phyloP scores from a whole-genome alignment of 1,140 invertebrate species.

The Ceratina calcarata region DNA sequence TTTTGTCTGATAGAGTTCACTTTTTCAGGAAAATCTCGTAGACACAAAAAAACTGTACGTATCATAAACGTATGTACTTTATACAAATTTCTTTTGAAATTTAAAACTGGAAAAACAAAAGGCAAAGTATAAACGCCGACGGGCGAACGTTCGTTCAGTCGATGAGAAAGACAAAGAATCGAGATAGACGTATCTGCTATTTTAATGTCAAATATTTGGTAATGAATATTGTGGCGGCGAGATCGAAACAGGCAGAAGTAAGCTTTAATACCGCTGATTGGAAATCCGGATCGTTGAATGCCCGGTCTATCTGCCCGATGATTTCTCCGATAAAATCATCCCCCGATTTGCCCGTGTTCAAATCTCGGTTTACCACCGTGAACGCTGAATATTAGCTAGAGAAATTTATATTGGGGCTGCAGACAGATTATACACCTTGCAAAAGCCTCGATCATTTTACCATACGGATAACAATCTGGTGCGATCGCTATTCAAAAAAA shows the following conservation, averaged over 20 bases:
- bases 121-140: too few relatives aligned
- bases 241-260: constrained; percentile 56
- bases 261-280: constrained; percentile 75
- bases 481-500: too few relatives aligned
- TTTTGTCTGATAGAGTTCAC: too few relatives aligned
- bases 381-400: constrained; percentile 50
- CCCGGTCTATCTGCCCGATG: constrained; percentile 52
- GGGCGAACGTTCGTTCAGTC: background rate
- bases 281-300: constrained; percentile 71
- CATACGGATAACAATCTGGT: too few relatives aligned
- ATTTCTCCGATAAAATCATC: constrained; percentile 64
- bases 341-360: constrained; percentile 44
- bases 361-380: constrained; percentile 36
- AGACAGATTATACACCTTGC: background rate
- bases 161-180: constrained; percentile 10
- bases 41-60: too few relatives aligned
- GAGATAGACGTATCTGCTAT: constrained; percentile 41
- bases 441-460: background rate
- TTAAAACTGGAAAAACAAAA: too few relatives aligned
- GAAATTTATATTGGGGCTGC: constrained; percentile 43
- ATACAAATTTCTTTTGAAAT: background rate
- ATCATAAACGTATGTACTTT: too few relatives aligned
- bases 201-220: constrained; percentile 74
- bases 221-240: constrained; percentile 70
- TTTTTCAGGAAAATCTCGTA: too few relatives aligned